Percentiles rank a stretch among this genome's conserved stretches.
Conservation (phyloP, 2,113 vertebrate genomes). For the Malurus cyaneus region DNA sequence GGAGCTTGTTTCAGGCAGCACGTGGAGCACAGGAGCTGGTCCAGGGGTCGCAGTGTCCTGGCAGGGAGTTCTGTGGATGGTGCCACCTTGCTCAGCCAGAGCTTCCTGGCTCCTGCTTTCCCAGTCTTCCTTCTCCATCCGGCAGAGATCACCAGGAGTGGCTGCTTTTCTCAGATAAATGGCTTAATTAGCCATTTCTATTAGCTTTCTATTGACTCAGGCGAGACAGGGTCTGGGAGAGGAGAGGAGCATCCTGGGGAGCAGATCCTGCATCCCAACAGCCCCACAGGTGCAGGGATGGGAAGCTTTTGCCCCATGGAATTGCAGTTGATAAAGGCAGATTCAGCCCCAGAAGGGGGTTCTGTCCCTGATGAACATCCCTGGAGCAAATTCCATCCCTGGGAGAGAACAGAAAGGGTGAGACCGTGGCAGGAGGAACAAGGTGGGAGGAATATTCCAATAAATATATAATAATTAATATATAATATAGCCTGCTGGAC, state of each 20-base stretch:
- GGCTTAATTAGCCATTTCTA: conserved; percentile 14
- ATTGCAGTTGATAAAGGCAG: neutral
- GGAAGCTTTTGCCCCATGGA: neutral
- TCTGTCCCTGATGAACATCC: neutral
- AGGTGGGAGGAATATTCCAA: no score
- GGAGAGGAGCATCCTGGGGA: neutral
- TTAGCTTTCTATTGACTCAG: conserved; percentile 14
- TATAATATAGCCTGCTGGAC: neutral
- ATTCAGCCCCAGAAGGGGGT: neutral
- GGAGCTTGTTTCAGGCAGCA: neutral
- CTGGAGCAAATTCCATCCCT: neutral
- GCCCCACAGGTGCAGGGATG: neutral
- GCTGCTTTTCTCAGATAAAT: conserved; percentile 31
- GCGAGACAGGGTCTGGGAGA: neutral
- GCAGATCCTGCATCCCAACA: neutral
- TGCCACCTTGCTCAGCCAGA: neutral
- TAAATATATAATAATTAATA: neutral
- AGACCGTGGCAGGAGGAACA: fast-evolving
- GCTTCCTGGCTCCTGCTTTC: neutral
- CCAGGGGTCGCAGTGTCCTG: fast-evolving
- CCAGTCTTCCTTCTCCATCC: neutral
- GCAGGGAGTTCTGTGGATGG: neutral
- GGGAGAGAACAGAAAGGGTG: neutral
- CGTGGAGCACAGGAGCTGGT: fast-evolving
- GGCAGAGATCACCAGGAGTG: neutral